Percentiles rank a stretch among this genome's conserved stretches.
phyloP scores from a whole-genome alignment of 2,888 invertebrate species.

The Bellardia pandia region DNA sequence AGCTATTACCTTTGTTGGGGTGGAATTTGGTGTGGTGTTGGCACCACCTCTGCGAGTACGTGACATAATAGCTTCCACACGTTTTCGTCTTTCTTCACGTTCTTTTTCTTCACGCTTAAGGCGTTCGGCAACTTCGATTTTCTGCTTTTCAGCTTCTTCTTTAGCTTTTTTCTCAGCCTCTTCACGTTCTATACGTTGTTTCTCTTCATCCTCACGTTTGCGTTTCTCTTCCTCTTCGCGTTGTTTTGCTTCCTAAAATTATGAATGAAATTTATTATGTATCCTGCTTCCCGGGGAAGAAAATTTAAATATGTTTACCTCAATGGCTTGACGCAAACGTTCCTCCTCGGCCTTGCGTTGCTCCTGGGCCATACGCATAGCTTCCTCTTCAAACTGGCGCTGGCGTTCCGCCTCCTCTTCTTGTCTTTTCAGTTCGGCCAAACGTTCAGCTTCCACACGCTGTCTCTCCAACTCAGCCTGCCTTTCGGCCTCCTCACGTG shows the following conservation, averaged over 20 bases:
- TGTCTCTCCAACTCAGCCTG: slow-evolving; percentile 94
- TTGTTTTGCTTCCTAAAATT: slow-evolving; percentile 88
- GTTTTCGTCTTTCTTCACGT: slow-evolving; percentile 92
- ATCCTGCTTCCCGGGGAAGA: too few relatives aligned
- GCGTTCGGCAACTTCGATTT: slow-evolving; percentile 92
- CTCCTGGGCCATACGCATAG: slow-evolving; percentile 90
- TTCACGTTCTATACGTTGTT: slow-evolving; percentile 88
- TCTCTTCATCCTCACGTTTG: slow-evolving; percentile 88
- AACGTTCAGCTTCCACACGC: slow-evolving; percentile 89
- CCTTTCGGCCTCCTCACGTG: slow-evolving; percentile 95
- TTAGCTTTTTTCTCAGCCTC: slow-evolving; percentile 92
- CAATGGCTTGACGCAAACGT: slow-evolving; percentile 92
- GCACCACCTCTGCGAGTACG: slow-evolving; percentile 87
- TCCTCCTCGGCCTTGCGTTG: slow-evolving; percentile 94
- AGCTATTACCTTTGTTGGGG: slow-evolving; percentile 81
- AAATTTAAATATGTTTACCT: slow-evolving; percentile 84
- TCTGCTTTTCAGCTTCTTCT: slow-evolving; percentile 93
- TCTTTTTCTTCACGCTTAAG: slow-evolving; percentile 95
- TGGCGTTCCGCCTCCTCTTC: slow-evolving; percentile 93
- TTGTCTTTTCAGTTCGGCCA: slow-evolving; percentile 89
- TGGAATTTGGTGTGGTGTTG: slow-evolving; percentile 79
- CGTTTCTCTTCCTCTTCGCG: slow-evolving; percentile 91
- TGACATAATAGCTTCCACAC: slow-evolving; percentile 96
- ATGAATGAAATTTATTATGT: neutral
- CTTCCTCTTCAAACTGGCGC: slow-evolving; percentile 91